These are phyloP conservation scores for Furcifer pardalis DNA, from an alignment of 2,797 vertebrate species.

Conservation along the genomic window DNA sequence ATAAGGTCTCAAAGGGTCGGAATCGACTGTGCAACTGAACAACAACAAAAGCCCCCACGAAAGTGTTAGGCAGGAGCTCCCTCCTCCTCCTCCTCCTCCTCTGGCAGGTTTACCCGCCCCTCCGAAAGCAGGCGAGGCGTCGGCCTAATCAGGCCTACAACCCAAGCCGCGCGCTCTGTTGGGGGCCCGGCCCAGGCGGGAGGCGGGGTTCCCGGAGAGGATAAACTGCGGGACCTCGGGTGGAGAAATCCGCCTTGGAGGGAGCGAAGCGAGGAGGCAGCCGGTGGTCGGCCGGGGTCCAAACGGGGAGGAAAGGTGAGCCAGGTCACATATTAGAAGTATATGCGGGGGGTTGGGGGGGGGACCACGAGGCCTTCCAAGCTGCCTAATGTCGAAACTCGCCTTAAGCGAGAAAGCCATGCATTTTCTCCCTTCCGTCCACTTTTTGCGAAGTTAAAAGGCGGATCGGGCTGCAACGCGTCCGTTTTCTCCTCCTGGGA, in stretches of 20 bases:
- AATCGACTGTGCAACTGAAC: too few species aligned
- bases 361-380: not conserved
- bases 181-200: not conserved
- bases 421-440: not conserved
- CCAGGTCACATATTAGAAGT: not conserved
- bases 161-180: not conserved
- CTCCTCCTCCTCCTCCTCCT: not conserved
- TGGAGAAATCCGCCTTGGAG: not conserved
- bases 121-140: not conserved
- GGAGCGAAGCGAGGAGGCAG: not conserved
- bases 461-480: too few species aligned
- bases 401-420: not conserved
- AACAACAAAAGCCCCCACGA: not conserved
- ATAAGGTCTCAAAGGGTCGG: too few species aligned
- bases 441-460: not conserved
- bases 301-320: not conserved
- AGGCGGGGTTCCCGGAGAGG: too few species aligned
- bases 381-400: too few species aligned
- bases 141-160: not conserved
- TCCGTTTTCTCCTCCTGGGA: not conserved
- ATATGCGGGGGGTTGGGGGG: too few species aligned
- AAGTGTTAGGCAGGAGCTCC: not conserved
- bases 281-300: not conserved
- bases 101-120: not conserved
- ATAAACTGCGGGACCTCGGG: too few species aligned